Evolutionary conservation across 2,888 invertebrate genomes (phyloP).

Genomic region (Piscicola geometra): DNA sequence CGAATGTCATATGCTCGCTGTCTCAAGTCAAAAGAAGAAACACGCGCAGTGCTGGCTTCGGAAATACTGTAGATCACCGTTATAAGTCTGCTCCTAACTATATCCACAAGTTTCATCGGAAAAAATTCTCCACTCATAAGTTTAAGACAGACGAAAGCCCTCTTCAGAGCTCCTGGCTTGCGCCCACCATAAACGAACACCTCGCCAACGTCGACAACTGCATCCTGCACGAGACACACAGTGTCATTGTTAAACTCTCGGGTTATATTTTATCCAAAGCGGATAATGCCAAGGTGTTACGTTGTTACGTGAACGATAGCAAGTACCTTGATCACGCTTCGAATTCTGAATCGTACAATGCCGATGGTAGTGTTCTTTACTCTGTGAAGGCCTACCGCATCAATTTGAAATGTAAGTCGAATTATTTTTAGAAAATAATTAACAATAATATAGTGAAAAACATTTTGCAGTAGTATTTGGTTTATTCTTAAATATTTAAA

Average conservation of each 20-base stretch:
- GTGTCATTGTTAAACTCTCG: not conserved
- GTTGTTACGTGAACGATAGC: constrained; percentile 7
- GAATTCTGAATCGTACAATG: not conserved
- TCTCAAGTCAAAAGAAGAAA: not conserved
- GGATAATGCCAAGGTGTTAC: not conserved
- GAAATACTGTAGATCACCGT: no score
- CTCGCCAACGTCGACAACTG: not conserved
- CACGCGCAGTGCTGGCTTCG: no score
- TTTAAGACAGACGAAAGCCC: no score
- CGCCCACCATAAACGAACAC: no score
- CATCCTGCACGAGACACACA: not conserved
- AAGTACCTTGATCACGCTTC: not conserved
- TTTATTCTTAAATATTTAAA: no score
- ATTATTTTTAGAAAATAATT: no score
- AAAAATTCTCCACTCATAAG: no score
- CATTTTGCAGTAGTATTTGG: no score
- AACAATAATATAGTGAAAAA: no score
- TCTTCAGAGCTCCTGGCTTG: no score
- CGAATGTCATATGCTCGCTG: not conserved
- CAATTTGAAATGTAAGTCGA: not conserved
- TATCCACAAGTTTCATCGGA: no score
- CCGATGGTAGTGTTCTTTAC: not conserved
- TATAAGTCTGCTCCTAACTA: no score
- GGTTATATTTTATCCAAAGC: not conserved
- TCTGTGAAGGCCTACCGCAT: not conserved